phyloP scores from a whole-genome alignment of 2,113 vertebrate species.

The Carassius gibelio region DNA sequence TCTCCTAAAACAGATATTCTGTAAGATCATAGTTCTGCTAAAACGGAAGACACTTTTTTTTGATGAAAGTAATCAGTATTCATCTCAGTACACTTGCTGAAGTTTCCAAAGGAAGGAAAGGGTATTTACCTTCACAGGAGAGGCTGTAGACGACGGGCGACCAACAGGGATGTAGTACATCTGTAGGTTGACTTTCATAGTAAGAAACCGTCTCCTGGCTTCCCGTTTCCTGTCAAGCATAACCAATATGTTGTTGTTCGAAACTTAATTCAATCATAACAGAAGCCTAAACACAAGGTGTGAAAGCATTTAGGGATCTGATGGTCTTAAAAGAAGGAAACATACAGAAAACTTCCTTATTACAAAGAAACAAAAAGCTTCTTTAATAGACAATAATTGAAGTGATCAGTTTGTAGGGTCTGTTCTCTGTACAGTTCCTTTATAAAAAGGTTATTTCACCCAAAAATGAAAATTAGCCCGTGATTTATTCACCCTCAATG shows the following conservation, averaged over 20 bases:
- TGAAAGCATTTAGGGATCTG: conserved; percentile 8
- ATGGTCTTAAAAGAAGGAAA: neutral
- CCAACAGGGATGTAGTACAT: conserved; percentile 90
- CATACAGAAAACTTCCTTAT: neutral
- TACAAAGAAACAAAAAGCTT: neutral
- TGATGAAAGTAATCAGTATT: neutral
- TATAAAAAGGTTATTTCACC: neutral
- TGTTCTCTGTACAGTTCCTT: neutral
- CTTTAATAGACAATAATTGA: neutral
- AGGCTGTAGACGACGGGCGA: neutral
- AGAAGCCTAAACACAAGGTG: neutral
- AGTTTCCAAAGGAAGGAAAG: neutral
- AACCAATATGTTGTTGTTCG: neutral
- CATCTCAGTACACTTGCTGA: neutral
- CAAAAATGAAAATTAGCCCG: no score
- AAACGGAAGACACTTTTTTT: conserved; percentile 1
- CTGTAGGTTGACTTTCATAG: conserved; percentile 84
- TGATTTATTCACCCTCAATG: no score
- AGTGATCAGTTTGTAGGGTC: neutral
- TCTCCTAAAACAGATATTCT: conserved; percentile 57
- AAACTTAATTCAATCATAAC: neutral
- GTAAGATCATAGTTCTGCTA: neutral
- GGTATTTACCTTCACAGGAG: conserved; percentile 64
- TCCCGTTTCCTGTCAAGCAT: conserved; percentile 84
- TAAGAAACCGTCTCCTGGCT: conserved; percentile 82